Conservation (phyloP, 2,113 vertebrate species). For the Cyphomyrus discorhynchus region DNA sequence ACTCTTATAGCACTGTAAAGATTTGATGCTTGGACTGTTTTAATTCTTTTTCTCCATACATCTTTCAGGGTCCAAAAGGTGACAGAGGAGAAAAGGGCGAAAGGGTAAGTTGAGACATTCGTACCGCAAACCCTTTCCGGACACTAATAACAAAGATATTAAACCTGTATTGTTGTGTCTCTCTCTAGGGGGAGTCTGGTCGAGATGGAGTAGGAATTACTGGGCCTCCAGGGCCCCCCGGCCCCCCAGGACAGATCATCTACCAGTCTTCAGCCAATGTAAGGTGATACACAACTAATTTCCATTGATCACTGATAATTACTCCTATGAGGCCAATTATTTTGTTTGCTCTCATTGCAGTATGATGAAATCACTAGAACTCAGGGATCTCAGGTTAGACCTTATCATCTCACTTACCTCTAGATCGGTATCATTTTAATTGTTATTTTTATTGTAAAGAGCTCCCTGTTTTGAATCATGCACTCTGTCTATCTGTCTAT, state of each 20-base stretch:
- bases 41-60: conserved; percentile 23
- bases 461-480: not conserved
- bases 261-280: conserved; percentile 52
- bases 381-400: conserved; percentile 46
- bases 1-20: not conserved
- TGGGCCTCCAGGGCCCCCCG: conserved; percentile 76
- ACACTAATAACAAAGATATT: not conserved
- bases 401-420: not conserved
- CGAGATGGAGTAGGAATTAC: conserved; percentile 71
- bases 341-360: conserved; percentile 32
- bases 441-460: not conserved
- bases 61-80: conserved; percentile 74
- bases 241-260: conserved; percentile 72
- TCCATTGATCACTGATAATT: not conserved
- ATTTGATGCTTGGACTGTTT: not conserved
- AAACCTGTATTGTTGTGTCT: not conserved
- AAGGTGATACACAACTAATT: conserved; percentile 24
- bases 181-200: conserved; percentile 76
- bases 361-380: conserved; percentile 26
- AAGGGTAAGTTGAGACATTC: conserved; percentile 58
- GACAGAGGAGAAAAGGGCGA: conserved; percentile 69
- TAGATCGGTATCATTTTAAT: not conserved
- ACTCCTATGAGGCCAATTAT: not conserved
- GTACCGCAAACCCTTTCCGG: not conserved
- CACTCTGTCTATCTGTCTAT: not conserved